Percentiles rank a stretch among this genome's conserved stretches.
Conservation (phyloP, 2,113 vertebrate genomes). For the Brachionichthys hirsutus region DNA sequence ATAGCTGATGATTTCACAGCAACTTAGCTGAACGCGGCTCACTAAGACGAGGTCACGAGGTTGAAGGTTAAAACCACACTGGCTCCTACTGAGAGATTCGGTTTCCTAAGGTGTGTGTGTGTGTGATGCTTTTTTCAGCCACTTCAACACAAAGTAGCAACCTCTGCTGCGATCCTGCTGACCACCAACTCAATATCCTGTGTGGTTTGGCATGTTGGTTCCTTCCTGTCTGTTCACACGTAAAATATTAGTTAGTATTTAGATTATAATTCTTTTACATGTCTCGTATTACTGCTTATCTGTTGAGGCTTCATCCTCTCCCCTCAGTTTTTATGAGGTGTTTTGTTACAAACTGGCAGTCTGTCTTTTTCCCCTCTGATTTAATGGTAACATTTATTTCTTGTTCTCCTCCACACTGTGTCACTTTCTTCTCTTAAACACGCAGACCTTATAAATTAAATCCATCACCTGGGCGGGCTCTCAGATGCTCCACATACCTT, state of each 20-base stretch:
- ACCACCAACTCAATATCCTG: conserved; percentile 72
- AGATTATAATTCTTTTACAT: conserved; percentile 12
- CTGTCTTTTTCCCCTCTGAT: background rate
- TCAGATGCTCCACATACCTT: conserved; percentile 14
- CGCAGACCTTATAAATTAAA: conserved; percentile 9
- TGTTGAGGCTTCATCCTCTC: background rate
- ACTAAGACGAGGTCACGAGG: conserved; percentile 69
- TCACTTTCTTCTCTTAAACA: background rate
- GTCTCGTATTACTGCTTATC: conserved; percentile 5
- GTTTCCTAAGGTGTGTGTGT: conserved; percentile 65
- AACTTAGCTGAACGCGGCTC: conserved; percentile 48
- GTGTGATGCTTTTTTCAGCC: conserved; percentile 21
- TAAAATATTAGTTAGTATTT: background rate
- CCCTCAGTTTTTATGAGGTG: background rate
- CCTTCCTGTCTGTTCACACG: conserved; percentile 18
- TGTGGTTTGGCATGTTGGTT: conserved; percentile 44
- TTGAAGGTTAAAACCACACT: conserved; percentile 78
- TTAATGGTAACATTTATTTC: background rate
- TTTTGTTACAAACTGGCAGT: conserved; percentile 1
- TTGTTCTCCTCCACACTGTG: background rate
- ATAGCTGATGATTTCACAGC: conserved; percentile 63
- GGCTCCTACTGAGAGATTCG: conserved; percentile 72
- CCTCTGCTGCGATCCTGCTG: conserved; percentile 35
- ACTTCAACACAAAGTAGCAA: conserved; percentile 44
- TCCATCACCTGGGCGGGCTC: conserved; percentile 13